Base-by-base conservation (phyloP, 2,888 invertebrate species). In the Nebria brevicollis region DNA sequence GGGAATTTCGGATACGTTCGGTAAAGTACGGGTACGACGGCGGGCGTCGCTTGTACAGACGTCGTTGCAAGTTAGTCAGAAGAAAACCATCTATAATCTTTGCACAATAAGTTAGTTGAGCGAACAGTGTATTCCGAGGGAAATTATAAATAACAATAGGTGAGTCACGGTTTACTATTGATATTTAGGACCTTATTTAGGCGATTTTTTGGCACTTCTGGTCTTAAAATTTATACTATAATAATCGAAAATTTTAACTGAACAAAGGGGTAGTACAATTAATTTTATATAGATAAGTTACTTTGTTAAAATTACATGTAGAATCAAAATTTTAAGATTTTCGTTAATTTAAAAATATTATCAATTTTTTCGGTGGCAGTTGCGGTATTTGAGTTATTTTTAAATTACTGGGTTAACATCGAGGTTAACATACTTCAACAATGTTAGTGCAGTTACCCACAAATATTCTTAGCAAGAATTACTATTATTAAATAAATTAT, bases 21-120 rank as follows among this genome's bases (percentile, higher is more conserved):
- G 79, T 25, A 25, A 54, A 20, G 26, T 54, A 84, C 84, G 85
- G 75, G 15, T 75, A 79, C 84, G 85, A 85, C 86, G 87, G 83
- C 86, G 86, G 85, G 86, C 85, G 85, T 82, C 85, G 84, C 83
- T 84, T 85, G 84, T 86, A 54, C 66, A 73, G 79, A 79, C 79
- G 74, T 74, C 79, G 79, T 68, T 42, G 10, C 41, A 3, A 43
- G 74, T 70, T 79, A 79, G 79, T 79, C 79, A 79, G 79, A 66
- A 75, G 65, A 66, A 79, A 79, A 79, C 79, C 79, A 79, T 75
- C 79, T 79, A 54, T 74, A 79, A 79, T 68, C 75, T 78, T 78
- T 79, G 79, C 79, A 75, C 79, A 68, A 75, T 26, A 54, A 54
- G 54, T 54, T 54, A 75, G 70, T 15, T 25, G 79, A 66, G 26